phyloP scores from a whole-genome alignment of 2,888 invertebrate genomes.

The Lacanobia oleracea region DNA sequence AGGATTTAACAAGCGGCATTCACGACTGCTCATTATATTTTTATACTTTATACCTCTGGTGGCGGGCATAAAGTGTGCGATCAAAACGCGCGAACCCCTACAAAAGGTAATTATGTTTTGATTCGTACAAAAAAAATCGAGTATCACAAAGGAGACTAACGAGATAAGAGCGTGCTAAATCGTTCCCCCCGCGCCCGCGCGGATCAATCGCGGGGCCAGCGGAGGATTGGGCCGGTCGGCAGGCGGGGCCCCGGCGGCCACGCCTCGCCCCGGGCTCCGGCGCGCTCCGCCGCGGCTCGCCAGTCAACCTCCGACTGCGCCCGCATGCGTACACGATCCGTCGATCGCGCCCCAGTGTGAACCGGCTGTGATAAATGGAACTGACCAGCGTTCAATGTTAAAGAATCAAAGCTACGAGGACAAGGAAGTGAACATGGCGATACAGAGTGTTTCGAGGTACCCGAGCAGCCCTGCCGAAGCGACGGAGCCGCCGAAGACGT shows the following conservation, averaged over 20 bases:
- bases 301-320: constrained; percentile 89
- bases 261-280: constrained; percentile 73
- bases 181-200: constrained; percentile 86
- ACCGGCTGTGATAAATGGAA: constrained; percentile 88
- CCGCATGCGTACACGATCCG: constrained; percentile 89
- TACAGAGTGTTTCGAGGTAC: constrained; percentile 92
- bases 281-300: constrained; percentile 76
- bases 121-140: constrained; percentile 90
- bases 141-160: constrained; percentile 91
- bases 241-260: constrained; percentile 68
- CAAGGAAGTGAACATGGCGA: constrained; percentile 92
- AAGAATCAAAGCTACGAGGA: constrained; percentile 90
- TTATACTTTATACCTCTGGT: constrained; percentile 89
- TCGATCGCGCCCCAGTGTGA: constrained; percentile 81
- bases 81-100: constrained; percentile 90
- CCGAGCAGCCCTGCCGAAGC: constrained; percentile 92
- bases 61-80: constrained; percentile 88
- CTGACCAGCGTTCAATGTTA: constrained; percentile 91
- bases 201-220: constrained; percentile 86
- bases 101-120: constrained; percentile 91
- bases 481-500: constrained; percentile 91
- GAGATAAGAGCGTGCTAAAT: constrained; percentile 91
- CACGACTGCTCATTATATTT: constrained; percentile 89
- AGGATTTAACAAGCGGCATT: constrained; percentile 90
- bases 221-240: constrained; percentile 86